Conservation (phyloP, 2,888 invertebrate species). For the Liodrosophila aerea region DNA sequence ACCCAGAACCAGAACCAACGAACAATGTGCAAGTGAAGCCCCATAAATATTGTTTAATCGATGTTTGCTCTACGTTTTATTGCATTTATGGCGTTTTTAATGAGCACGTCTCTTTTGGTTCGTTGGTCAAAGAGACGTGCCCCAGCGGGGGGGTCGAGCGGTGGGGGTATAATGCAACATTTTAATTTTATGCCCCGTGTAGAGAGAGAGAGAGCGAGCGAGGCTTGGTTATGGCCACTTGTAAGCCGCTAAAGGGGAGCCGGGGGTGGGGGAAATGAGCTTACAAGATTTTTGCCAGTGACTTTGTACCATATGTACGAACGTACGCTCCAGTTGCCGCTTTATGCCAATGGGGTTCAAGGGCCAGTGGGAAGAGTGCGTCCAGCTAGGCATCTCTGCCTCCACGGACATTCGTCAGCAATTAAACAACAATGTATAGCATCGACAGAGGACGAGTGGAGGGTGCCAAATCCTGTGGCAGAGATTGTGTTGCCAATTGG, state of each 20-base stretch:
- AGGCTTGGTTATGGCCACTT: slow-evolving; percentile 43
- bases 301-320: slow-evolving; percentile 79
- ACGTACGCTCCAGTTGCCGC: slow-evolving; percentile 45
- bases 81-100: slow-evolving; percentile 83
- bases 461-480: slow-evolving; percentile 12
- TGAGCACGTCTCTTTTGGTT: slow-evolving; percentile 75
- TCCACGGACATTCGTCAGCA: slow-evolving; percentile 79
- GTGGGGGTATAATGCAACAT: slow-evolving; percentile 72
- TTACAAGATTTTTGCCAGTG: slow-evolving; percentile 79
- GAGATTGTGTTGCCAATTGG: slow-evolving; percentile 76
- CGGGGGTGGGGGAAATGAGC: slow-evolving; percentile 43
- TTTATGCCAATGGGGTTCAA: not conserved
- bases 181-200: slow-evolving; percentile 76
- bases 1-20: slow-evolving; percentile 32
- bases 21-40: slow-evolving; percentile 80
- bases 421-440: slow-evolving; percentile 81
- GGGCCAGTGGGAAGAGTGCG: not conserved
- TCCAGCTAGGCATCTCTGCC: slow-evolving; percentile 1
- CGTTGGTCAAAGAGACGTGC: not conserved
- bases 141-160: not conserved
- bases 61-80: slow-evolving; percentile 83
- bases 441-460: slow-evolving; percentile 3
- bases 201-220: no score
- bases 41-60: slow-evolving; percentile 83
- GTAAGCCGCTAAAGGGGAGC: slow-evolving; percentile 46